phyloP scores from a whole-genome alignment of 2,113 vertebrate species.

The Manacus vitellinus region DNA sequence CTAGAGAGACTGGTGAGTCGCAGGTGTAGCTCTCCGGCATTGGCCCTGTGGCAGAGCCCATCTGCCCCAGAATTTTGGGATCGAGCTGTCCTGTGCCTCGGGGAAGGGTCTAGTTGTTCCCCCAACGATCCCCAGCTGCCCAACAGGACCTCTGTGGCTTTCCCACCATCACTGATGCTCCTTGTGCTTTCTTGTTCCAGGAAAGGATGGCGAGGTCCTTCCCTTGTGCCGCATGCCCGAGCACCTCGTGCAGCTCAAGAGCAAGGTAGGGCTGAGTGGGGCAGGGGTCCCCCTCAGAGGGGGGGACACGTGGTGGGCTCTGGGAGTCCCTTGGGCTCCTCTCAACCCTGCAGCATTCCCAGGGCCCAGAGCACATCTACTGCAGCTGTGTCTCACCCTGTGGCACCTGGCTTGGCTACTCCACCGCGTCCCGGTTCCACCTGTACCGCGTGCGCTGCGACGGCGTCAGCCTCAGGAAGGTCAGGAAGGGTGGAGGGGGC shows the following conservation, averaged over 20 bases:
- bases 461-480: constrained; percentile 81
- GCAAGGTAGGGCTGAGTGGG: constrained; percentile 79
- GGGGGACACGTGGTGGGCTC: not conserved
- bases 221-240: constrained; percentile 84
- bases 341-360: not conserved
- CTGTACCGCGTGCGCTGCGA: constrained; percentile 80
- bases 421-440: constrained; percentile 80
- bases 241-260: constrained; percentile 90
- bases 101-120: not conserved
- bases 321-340: fast-evolving
- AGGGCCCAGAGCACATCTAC: constrained; percentile 91
- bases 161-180: fast-evolving
- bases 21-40: fast-evolving
- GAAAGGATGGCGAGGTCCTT: constrained; percentile 83
- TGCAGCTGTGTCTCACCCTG: constrained; percentile 89
- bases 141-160: fast-evolving
- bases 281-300: not conserved
- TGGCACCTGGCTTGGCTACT: constrained; percentile 88
- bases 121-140: not conserved
- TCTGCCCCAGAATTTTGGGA: fast-evolving
- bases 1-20: constrained; percentile 77
- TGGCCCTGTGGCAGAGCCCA: fast-evolving
- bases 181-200: constrained; percentile 34
- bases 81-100: not conserved
- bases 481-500: constrained; percentile 31